Conservation (phyloP, 2,888 invertebrate species). For the Lapara coniferarum region DNA sequence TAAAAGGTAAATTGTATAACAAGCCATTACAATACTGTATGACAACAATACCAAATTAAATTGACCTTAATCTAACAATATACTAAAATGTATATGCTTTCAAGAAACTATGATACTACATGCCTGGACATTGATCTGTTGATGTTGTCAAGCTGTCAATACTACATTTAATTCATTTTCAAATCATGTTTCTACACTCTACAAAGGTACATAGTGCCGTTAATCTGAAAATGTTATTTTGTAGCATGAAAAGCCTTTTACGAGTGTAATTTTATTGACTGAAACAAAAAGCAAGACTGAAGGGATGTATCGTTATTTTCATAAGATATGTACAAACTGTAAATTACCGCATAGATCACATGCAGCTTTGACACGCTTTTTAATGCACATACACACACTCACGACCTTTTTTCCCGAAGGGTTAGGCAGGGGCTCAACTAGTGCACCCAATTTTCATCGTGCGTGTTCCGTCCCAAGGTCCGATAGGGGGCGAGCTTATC, state of each 20-base stretch:
- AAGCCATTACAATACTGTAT: no score
- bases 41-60: no score
- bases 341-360: conserved; percentile 9
- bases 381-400: neutral
- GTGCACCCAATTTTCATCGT: no score
- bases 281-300: conserved; percentile 11
- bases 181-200: neutral
- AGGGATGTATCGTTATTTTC: neutral
- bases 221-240: neutral
- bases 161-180: neutral
- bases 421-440: no score
- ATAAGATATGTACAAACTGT: conserved; percentile 10
- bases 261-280: conserved; percentile 15
- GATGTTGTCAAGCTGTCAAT: no score
- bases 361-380: neutral
- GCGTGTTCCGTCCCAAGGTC: no score
- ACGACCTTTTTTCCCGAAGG: neutral
- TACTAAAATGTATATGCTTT: no score
- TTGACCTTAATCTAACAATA: no score
- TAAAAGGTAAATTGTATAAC: no score
- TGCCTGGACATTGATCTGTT: no score
- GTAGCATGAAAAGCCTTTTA: conserved; percentile 18
- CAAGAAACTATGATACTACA: no score
- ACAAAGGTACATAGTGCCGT: neutral
- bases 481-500: no score